A percentile compares a stretch with the other conserved stretches of the same genome.
Evolutionary conservation across 2,888 invertebrate genomes (phyloP).

Genomic region (Tipula lateralis): DNA sequence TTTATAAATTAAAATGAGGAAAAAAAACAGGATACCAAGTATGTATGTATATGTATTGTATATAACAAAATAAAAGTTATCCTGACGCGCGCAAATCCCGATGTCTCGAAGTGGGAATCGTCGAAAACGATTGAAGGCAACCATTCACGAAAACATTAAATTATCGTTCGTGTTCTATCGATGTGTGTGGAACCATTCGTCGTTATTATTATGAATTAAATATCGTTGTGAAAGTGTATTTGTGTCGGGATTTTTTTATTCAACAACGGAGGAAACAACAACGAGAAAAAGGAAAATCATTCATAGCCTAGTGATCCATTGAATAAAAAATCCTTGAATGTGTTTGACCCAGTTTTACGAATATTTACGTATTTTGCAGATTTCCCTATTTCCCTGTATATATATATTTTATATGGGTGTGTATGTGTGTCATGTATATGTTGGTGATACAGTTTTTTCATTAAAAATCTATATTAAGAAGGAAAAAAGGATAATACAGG

Average conservation of each 20-base stretch:
- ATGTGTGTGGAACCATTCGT: not conserved
- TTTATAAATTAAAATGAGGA: not conserved
- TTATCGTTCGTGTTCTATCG: not conserved
- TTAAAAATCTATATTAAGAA: not conserved
- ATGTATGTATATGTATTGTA: not conserved
- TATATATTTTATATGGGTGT: not conserved
- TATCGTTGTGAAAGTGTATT: not conserved
- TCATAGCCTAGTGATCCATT: constrained; percentile 27
- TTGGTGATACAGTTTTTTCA: not conserved
- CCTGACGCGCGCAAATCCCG: not conserved
- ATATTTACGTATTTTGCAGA: not conserved
- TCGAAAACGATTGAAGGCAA: not conserved
- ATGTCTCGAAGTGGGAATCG: not conserved
- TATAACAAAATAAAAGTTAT: not conserved
- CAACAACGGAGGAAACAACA: not conserved
- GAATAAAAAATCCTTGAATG: constrained; percentile 20
- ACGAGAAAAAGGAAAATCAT: constrained; percentile 14
- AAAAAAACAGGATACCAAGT: not conserved
- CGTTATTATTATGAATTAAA: constrained; percentile 24
- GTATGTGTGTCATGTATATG: not conserved
- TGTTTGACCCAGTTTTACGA: constrained; percentile 26
- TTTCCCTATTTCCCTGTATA: not conserved
- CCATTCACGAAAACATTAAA: not conserved
- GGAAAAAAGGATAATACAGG: not conserved
- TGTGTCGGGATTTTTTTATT: not conserved